Conservation (phyloP, 2,888 invertebrate species). For the Tinea pellionella region DNA sequence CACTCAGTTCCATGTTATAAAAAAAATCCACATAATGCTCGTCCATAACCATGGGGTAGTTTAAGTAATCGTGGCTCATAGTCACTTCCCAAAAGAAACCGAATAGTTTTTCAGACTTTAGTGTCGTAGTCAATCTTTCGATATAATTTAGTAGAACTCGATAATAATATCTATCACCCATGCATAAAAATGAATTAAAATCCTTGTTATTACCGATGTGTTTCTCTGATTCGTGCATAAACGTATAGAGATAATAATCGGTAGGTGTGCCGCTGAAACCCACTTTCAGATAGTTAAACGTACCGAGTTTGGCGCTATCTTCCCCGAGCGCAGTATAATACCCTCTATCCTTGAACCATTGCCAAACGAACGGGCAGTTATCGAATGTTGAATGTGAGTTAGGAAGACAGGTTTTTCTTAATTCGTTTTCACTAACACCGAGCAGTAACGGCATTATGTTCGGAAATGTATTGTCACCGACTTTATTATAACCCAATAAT, state of each 20-base stretch:
- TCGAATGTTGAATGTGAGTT: slow-evolving; percentile 74
- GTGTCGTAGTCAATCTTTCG: slow-evolving; percentile 69
- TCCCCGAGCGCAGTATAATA: slow-evolving; percentile 86
- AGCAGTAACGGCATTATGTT: slow-evolving; percentile 86
- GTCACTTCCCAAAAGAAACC: slow-evolving; percentile 88
- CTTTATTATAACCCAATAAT: slow-evolving; percentile 90
- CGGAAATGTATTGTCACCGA: slow-evolving; percentile 94
- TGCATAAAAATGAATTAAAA: slow-evolving; percentile 76
- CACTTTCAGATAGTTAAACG: slow-evolving; percentile 82
- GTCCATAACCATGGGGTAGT: slow-evolving; percentile 82
- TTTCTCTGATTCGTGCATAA: slow-evolving; percentile 75
- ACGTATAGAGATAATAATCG: slow-evolving; percentile 85
- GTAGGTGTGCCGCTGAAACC: slow-evolving; percentile 86
- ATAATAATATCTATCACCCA: slow-evolving; percentile 76
- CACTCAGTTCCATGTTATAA: slow-evolving; percentile 52
- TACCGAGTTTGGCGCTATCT: slow-evolving; percentile 81
- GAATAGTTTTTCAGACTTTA: slow-evolving; percentile 75
- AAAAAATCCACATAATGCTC: slow-evolving; percentile 71
- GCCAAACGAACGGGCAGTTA: slow-evolving; percentile 87
- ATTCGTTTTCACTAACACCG: slow-evolving; percentile 75
- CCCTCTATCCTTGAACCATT: slow-evolving; percentile 76
- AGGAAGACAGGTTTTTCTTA: slow-evolving; percentile 74
- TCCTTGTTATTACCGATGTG: slow-evolving; percentile 74
- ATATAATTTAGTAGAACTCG: slow-evolving; percentile 80
- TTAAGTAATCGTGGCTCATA: slow-evolving; percentile 86